Evolutionary conservation across 2,888 invertebrate genomes (phyloP).

Genomic region (Nephrotoma appendiculata): DNA sequence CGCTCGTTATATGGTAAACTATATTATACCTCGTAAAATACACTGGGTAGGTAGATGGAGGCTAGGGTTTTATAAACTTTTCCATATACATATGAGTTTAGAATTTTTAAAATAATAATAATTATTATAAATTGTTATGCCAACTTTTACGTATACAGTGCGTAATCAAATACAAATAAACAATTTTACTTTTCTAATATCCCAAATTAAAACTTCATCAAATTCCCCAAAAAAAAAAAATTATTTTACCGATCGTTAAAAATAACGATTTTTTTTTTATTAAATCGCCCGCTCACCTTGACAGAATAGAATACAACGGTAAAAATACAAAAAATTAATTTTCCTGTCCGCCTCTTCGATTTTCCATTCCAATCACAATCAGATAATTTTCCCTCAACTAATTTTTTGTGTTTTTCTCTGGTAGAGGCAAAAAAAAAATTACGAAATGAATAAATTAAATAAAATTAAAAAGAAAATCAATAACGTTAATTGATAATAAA

Average conservation of each 20-base stretch:
- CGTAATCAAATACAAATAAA: background rate
- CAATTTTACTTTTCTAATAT: background rate
- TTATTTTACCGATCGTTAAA: background rate
- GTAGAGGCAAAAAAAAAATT: background rate
- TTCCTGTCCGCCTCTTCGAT: background rate
- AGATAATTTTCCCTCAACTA: background rate
- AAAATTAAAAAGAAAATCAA: background rate
- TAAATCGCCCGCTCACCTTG: background rate
- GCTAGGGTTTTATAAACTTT: background rate
- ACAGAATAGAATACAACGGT: background rate
- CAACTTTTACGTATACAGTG: background rate
- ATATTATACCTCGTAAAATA: no score
- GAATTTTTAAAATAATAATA: background rate
- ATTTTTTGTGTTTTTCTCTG: background rate
- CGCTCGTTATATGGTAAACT: background rate
- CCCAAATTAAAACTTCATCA: background rate
- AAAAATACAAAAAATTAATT: background rate
- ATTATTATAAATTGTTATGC: background rate
- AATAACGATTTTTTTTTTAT: background rate
- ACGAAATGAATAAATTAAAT: background rate
- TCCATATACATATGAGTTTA: background rate
- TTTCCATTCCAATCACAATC: background rate
- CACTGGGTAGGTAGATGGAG: background rate
- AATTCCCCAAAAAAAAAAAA: background rate
- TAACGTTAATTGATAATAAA: background rate